Evolutionary conservation across 2,888 invertebrate species (phyloP), one percentile per base, ranked within the genome.

Genomic region (Leptopilina myrica): DNA sequence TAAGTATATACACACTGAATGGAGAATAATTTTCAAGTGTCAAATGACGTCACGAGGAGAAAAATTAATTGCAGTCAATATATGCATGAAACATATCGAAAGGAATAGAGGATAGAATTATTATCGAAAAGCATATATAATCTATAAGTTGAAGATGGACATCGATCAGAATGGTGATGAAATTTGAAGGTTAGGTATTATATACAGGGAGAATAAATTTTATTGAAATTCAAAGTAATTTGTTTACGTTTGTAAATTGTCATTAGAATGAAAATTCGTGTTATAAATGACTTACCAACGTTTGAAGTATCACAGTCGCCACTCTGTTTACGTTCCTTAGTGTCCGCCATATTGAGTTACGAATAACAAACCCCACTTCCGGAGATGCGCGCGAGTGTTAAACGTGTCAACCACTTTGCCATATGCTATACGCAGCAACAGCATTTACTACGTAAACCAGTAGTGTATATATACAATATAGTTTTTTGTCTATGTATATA

Each of bases 241-340:
- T 62, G 20, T 20, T 62, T 76, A 76, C 62, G 64, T 9, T 76
- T 75, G 78, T 76, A n/a, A 26, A 43, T 46, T 14, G 62, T 20
- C 15, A 62, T 62, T 62, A 15, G 20, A 49, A 64, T 9, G 76
- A 64, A 80, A 85, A 85, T 86, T 49, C 49, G 9, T 49, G 12
- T 49, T 8, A 49, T 8, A 49, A 49, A 49, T 2, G 49, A 91
- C 91, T 91, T 87, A 91, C 91, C 91, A 86, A 85, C 89, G 89
- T 91, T 88, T 85, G 88, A 88, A 78, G 84, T 89, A 86, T 90
- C 88, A 89, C 88, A 88, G 84, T 91, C 90, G 84, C 88, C 89
- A 89, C 90, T 90, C 89, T 93, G 93, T 93, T 93, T 93, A 92
- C 93, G 93, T 92, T 93, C 92, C 89, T 90, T 91, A 88, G 85